A percentile compares a stretch with the other conserved stretches of the same genome.
Conservation (phyloP, 1,140 invertebrate species). For the Anoplolepis gracilipes region DNA sequence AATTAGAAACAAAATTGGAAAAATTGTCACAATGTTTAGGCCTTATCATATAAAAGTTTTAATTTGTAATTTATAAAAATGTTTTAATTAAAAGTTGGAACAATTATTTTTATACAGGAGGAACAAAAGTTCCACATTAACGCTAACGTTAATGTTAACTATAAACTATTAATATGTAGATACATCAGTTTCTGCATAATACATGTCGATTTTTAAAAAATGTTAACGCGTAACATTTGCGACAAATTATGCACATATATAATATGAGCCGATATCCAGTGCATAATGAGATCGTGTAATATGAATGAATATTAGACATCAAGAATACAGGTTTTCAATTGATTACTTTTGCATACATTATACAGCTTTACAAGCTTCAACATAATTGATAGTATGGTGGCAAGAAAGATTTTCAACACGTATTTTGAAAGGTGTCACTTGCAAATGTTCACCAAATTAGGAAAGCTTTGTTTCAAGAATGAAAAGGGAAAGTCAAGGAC, state of each 20-base stretch:
- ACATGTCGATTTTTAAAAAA: not conserved
- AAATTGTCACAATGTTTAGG: not conserved
- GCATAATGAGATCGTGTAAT: constrained; percentile 55
- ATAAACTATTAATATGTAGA: constrained; percentile 28
- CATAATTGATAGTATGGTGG: constrained; percentile 14
- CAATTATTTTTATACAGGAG: not conserved
- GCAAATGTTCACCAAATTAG: not conserved
- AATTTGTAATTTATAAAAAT: constrained; percentile 1
- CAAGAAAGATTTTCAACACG: not conserved
- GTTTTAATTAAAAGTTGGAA: constrained; percentile 16
- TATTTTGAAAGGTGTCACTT: not conserved
- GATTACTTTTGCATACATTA: constrained; percentile 53
- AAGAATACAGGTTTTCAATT: constrained; percentile 64
- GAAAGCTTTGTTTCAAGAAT: not conserved
- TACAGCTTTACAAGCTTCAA: constrained; percentile 20
- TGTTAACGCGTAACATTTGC: constrained; percentile 21
- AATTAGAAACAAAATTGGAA: not conserved
- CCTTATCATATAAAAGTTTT: not conserved
- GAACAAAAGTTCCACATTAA: not conserved
- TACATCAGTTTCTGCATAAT: constrained; percentile 13
- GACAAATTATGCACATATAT: constrained; percentile 68
- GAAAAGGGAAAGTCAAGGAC: not conserved
- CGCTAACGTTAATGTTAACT: not conserved
- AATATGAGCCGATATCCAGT: constrained; percentile 57
- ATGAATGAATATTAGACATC: constrained; percentile 68